phyloP scores from a whole-genome alignment of 2,797 vertebrate species.

The Coregonus sp. region DNA sequence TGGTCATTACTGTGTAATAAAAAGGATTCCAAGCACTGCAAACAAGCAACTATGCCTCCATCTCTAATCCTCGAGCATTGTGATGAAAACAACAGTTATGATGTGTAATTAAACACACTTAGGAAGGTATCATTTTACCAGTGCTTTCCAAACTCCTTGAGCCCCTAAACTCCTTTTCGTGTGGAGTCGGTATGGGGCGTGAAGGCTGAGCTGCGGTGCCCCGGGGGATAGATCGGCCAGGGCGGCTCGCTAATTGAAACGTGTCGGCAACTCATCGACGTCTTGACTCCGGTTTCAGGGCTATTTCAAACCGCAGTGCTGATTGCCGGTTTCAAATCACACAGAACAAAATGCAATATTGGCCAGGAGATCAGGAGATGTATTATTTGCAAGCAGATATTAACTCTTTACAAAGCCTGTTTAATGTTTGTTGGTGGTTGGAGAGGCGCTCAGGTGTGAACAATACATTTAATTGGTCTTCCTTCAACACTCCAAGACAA shows the following conservation, averaged over 20 bases:
- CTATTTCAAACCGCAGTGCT: constrained; percentile 84
- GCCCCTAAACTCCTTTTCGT: constrained; percentile 53
- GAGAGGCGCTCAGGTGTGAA: background rate
- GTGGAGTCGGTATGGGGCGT: constrained; percentile 66
- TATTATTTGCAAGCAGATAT: constrained; percentile 76
- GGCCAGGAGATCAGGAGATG: constrained; percentile 72
- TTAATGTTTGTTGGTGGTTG: constrained; percentile 68
- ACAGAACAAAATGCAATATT: constrained; percentile 80
- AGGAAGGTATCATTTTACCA: constrained; percentile 41
- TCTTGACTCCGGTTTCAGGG: constrained; percentile 84
- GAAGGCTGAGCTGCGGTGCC: constrained; percentile 70
- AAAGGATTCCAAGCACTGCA: background rate
- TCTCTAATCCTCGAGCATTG: background rate
- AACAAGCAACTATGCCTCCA: background rate
- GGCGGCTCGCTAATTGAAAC: constrained; percentile 88
- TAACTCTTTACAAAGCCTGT: constrained; percentile 71
- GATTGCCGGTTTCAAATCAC: constrained; percentile 87
- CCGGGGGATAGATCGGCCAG: constrained; percentile 80
- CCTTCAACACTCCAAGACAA: background rate
- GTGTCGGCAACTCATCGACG: constrained; percentile 87
- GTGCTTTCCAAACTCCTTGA: constrained; percentile 61
- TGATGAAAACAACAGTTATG: background rate
- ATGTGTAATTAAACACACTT: background rate
- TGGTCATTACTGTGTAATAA: background rate
- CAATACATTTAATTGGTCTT: background rate